Evolutionary conservation across 1,140 invertebrate species (phyloP), one percentile per base, ranked within the genome.

Genomic region (Drosophila yakuba): DNA sequence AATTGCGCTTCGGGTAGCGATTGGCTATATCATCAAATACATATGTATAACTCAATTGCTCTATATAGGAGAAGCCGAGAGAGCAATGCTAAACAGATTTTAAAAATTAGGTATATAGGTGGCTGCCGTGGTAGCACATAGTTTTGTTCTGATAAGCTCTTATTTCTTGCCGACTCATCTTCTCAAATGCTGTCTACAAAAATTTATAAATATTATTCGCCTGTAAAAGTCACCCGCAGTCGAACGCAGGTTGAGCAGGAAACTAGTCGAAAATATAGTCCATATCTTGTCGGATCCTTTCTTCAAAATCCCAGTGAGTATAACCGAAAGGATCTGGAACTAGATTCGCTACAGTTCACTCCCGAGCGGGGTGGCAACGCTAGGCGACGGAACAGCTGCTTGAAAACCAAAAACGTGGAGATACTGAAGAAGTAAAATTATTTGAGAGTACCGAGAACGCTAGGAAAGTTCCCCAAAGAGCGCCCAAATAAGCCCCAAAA

Each of bases 381-480:
- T 41, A 10, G 14, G 14, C 1, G 61, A 47, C 10, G 0, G 54
- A 57, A 38, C 80, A 82, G 80, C 78, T 82, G 80, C 28, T 78
- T 56, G n/a, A 61, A 50, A 61, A 17, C 14, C 48, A 35, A 51
- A 80, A 82, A 82, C 80, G 80, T 82, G 80, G 80, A 68, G 58
- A 51, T 51, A 28, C 48, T 51, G n/a, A 32, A 15, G 28, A 51
- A 51, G 48, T 51, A 10, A 51, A 17, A 39, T 76, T 56, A 17
- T 38, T 14, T 28, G 41, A 47, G 60, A 59, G 56, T 25, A 12
- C 38, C 50, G 15, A 54, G 35, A 66, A 66, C 60, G 44, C 41
- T 63, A 74, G 76, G 28, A 67, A 75, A 62, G 44, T 64, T 36
- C 17, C 60, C 50, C 45, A 43, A 64, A 67, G 72, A 85, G 66